Percentiles rank a stretch among this genome's conserved stretches.
Conservation (phyloP, 2,113 vertebrate genomes). For the Vulpes ferrilata region DNA sequence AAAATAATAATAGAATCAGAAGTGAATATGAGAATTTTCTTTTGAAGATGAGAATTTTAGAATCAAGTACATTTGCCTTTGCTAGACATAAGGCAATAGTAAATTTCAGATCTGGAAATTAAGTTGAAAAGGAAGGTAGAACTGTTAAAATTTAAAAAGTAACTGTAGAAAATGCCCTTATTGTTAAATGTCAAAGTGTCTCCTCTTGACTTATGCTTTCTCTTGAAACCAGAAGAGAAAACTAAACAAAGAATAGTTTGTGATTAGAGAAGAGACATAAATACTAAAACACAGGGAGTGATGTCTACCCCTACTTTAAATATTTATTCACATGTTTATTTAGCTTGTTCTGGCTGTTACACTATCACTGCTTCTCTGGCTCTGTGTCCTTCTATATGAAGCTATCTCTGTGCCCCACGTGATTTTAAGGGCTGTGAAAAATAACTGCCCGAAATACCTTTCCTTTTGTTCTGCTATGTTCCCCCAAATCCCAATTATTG, state of each 20-base stretch:
- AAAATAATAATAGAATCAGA: neutral
- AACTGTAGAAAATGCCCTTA: conserved; percentile 34
- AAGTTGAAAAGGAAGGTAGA: neutral
- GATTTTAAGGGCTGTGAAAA: neutral
- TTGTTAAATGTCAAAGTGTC: conserved; percentile 33
- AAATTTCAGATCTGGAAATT: neutral
- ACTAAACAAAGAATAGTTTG: conserved; percentile 58
- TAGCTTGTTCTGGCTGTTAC: neutral
- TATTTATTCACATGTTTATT: conserved; percentile 53
- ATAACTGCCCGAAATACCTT: neutral
- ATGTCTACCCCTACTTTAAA: conserved; percentile 19
- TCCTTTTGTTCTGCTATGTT: neutral
- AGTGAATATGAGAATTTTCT: conserved; percentile 11
- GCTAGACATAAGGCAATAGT: neutral
- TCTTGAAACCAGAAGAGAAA: conserved; percentile 49
- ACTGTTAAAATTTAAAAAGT: neutral
- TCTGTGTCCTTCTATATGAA: neutral
- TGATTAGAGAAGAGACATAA: conserved; percentile 43
- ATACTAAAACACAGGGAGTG: conserved; percentile 46
- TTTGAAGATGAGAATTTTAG: conserved; percentile 18
- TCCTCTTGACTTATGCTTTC: conserved; percentile 20
- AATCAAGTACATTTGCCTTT: conserved; percentile 43
- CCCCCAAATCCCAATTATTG: neutral
- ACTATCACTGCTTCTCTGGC: neutral
- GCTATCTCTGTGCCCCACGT: neutral